A percentile compares a stretch with the other conserved stretches of the same genome.
Conservation (phyloP, 2,797 vertebrate species). For the Epinephelus malabaricus region DNA sequence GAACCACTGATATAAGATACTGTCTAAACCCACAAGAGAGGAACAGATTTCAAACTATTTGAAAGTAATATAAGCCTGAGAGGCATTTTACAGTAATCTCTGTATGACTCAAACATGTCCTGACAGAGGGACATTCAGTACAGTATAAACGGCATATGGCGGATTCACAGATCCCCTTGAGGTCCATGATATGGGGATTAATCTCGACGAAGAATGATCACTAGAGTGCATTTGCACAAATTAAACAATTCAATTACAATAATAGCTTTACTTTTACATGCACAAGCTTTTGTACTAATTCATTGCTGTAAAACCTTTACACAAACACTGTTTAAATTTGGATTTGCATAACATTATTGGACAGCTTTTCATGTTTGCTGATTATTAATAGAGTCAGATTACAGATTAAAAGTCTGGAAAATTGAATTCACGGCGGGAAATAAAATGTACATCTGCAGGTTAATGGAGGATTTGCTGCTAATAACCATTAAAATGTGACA, state of each 20-base stretch:
- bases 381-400: constrained; percentile 24
- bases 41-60: constrained; percentile 21
- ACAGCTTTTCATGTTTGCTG: constrained; percentile 3
- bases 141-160: constrained; percentile 13
- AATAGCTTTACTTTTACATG: not conserved
- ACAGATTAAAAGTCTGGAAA: constrained; percentile 22
- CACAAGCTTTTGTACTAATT: not conserved
- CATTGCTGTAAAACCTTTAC: not conserved
- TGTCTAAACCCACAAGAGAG: not conserved
- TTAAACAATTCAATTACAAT: constrained; percentile 12
- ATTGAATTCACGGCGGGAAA: not conserved
- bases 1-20: not conserved
- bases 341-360: not conserved
- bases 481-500: constrained; percentile 45
- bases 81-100: constrained; percentile 49
- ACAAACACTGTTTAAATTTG: not conserved
- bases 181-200: constrained; percentile 38
- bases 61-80: constrained; percentile 6
- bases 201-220: constrained; percentile 4
- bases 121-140: not conserved
- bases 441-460: constrained; percentile 11
- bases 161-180: constrained; percentile 8
- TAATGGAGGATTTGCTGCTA: constrained; percentile 60
- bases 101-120: constrained; percentile 20
- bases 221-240: constrained; percentile 22